Evolutionary conservation across 2,888 invertebrate species (phyloP).

Genomic region (Hecatera dysodea): DNA sequence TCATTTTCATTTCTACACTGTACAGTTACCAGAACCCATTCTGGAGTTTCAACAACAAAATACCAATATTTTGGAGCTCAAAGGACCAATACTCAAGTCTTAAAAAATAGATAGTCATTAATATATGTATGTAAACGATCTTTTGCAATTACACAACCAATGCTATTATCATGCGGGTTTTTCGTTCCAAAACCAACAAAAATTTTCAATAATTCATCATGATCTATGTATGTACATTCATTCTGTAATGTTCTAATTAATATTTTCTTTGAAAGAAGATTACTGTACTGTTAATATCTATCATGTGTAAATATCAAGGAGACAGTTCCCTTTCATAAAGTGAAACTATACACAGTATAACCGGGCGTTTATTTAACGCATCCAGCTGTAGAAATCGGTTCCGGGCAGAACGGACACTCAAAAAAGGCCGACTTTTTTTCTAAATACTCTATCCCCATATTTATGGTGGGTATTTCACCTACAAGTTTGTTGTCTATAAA

Average conservation of each 20-base stretch:
- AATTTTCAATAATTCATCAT: conserved; percentile 2
- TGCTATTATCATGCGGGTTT: not conserved
- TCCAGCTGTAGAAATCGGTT: conserved; percentile 7
- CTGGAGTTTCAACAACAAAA: not conserved
- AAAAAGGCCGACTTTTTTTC: not conserved
- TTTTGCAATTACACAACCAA: conserved; percentile 10
- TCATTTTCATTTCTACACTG: conserved; percentile 16
- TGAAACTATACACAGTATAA: conserved; percentile 11
- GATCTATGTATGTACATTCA: conserved; percentile 33
- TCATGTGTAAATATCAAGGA: conserved; percentile 48
- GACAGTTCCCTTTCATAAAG: conserved; percentile 50
- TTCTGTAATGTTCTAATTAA: not conserved
- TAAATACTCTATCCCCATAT: not conserved
- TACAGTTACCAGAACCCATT: conserved; percentile 6
- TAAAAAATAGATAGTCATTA: no score
- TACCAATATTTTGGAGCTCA: not conserved
- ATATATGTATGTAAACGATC: not conserved
- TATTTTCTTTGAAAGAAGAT: conserved; percentile 3
- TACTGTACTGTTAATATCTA: conserved; percentile 51
- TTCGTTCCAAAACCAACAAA: conserved; percentile 19
- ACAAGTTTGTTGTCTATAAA: conserved; percentile 12
- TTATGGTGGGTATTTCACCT: not conserved
- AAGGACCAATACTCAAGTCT: not conserved
- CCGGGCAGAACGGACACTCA: no score
- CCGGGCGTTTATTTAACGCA: not conserved